Percentiles rank a stretch among this genome's conserved stretches.
Evolutionary conservation across 2,888 invertebrate species (phyloP).

Genomic region (Fragum fragum): DNA sequence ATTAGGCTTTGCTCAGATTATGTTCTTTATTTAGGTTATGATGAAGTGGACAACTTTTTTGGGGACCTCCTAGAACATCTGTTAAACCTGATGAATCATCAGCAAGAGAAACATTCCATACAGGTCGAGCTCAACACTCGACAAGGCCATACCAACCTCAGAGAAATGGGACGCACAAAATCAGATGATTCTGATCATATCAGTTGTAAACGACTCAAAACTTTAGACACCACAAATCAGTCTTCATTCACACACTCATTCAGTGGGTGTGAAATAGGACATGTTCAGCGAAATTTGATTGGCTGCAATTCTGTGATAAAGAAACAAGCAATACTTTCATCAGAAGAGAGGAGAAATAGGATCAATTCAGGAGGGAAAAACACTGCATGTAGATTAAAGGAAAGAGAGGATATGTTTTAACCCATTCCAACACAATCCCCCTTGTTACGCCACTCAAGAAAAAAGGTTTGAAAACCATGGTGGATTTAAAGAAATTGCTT

Average conservation of each 20-base stretch:
- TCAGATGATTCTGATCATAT: conserved; percentile 66
- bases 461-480: no score
- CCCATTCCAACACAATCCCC: no score
- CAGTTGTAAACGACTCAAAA: conserved; percentile 58
- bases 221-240: conserved; percentile 57
- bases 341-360: conserved; percentile 51
- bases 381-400: conserved; percentile 28
- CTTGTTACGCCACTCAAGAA: no score
- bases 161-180: conserved; percentile 56
- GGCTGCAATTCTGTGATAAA: conserved; percentile 21
- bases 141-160: conserved; percentile 45
- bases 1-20: no score
- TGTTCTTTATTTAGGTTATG: conserved; percentile 70
- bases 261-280: conserved; percentile 32
- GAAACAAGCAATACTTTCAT: conserved; percentile 15
- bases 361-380: conserved; percentile 54
- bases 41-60: conserved; percentile 80
- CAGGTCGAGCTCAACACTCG: conserved; percentile 36
- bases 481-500: no score
- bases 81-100: conserved; percentile 70
- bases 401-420: conserved; percentile 20
- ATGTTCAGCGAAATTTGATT: neutral
- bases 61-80: conserved; percentile 75
- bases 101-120: conserved; percentile 65
- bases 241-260: conserved; percentile 49